These are phyloP conservation scores for Melanostigma gelatinosum DNA, from an alignment of 2,113 vertebrate genomes.

Conservation along the genomic window DNA sequence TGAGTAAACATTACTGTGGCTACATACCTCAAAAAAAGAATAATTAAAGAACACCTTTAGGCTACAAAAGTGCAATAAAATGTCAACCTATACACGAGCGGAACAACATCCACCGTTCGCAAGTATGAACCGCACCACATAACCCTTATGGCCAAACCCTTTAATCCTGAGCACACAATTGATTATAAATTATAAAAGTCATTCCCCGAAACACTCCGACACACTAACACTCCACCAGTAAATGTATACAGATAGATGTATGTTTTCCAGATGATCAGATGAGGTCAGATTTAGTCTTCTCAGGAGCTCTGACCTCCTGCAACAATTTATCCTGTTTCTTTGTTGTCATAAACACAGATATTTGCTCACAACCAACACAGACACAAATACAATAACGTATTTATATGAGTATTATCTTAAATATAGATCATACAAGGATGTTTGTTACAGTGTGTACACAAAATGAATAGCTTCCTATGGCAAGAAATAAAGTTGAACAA, in stretches of 20 bases:
- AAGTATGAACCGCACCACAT: not conserved
- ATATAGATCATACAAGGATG: not conserved
- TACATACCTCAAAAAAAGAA: not conserved
- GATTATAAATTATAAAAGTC: not conserved
- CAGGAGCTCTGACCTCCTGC: not conserved
- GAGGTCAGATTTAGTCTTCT: not conserved
- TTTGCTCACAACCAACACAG: not conserved
- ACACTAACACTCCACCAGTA: too few species aligned
- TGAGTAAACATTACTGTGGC: not conserved
- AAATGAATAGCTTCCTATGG: constrained; percentile 12
- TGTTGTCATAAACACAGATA: not conserved
- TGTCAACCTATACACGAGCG: too few species aligned
- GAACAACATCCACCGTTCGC: not conserved
- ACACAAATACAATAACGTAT: not conserved
- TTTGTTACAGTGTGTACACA: not conserved
- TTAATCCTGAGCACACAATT: not conserved
- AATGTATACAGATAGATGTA: not conserved
- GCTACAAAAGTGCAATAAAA: not conserved
- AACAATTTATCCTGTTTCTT: not conserved
- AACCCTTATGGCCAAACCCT: not conserved
- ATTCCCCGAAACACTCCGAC: not conserved
- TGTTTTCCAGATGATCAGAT: not conserved
- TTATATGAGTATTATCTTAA: not conserved
- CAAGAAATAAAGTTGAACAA: constrained; percentile 20
- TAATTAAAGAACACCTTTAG: not conserved